These are phyloP conservation scores for Erebia aethiops DNA, from an alignment of 2,888 invertebrate species.

Conservation along the genomic window DNA sequence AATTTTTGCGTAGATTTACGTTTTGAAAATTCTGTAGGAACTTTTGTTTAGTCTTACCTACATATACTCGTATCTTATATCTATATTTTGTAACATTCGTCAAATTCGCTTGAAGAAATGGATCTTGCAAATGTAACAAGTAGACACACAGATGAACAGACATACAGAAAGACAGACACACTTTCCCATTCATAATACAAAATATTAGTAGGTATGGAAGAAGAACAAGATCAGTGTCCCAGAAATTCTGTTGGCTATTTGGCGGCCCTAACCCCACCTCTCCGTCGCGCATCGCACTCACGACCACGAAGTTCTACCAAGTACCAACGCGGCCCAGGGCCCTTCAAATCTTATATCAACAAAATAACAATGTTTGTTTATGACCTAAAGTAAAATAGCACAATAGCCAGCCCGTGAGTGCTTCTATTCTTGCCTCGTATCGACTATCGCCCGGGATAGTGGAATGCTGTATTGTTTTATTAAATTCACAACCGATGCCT, in stretches of 20 bases:
- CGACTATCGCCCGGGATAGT: slow-evolving; percentile 19
- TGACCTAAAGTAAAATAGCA: slow-evolving; percentile 41
- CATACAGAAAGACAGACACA: too few relatives aligned
- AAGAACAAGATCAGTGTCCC: not conserved
- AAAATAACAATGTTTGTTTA: slow-evolving; percentile 50
- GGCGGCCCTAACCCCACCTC: slow-evolving; percentile 15
- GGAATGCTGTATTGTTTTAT: slow-evolving; percentile 19
- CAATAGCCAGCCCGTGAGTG: slow-evolving; percentile 30
- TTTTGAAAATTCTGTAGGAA: too few relatives aligned
- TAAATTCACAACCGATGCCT: slow-evolving; percentile 12
- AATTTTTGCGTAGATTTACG: too few relatives aligned
- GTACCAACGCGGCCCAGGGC: slow-evolving; percentile 40
- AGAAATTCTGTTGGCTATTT: not conserved
- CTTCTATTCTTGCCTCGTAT: slow-evolving; percentile 21
- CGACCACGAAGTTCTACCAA: slow-evolving; percentile 54
- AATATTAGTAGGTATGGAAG: too few relatives aligned
- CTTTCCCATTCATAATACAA: too few relatives aligned
- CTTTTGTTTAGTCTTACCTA: too few relatives aligned
- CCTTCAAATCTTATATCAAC: slow-evolving; percentile 47
- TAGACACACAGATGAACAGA: too few relatives aligned
- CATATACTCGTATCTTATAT: too few relatives aligned
- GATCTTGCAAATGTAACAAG: too few relatives aligned
- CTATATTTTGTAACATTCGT: too few relatives aligned
- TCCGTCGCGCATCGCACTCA: slow-evolving; percentile 54
- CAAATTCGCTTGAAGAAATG: too few relatives aligned